Percentiles rank a stretch among this genome's conserved stretches.
Conservation (phyloP, 2,888 invertebrate species). For the Lochmaea capreae region DNA sequence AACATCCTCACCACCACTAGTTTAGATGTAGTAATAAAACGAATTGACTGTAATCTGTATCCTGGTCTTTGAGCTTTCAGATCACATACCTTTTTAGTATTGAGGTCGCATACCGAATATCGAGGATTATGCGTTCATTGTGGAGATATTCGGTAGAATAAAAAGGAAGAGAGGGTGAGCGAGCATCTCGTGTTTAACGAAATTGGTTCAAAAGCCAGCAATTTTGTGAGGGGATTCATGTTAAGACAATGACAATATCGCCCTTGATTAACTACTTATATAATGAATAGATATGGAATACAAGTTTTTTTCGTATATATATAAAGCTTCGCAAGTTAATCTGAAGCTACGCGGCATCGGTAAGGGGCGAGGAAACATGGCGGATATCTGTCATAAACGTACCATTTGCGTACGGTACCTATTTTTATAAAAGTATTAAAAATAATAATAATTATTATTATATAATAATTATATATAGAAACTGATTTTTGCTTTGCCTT, state of each 20-base stretch:
- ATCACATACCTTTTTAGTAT: slow-evolving; percentile 34
- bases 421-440: too few species aligned
- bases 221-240: slow-evolving; percentile 28
- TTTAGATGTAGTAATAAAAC: slow-evolving; percentile 1
- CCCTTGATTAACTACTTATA: too few species aligned
- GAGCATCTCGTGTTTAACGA: slow-evolving; percentile 22
- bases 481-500: too few species aligned
- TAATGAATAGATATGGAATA: too few species aligned
- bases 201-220: slow-evolving; percentile 36
- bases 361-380: too few species aligned
- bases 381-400: too few species aligned
- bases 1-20: background rate
- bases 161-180: slow-evolving; percentile 14
- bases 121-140: slow-evolving; percentile 38
- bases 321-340: too few species aligned
- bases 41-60: slow-evolving; percentile 1
- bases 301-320: too few species aligned
- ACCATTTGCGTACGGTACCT: too few species aligned
- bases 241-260: background rate
- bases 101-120: slow-evolving; percentile 42
- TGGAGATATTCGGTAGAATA: slow-evolving; percentile 29
- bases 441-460: too few species aligned
- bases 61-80: slow-evolving; percentile 10
- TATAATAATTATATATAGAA: too few species aligned
- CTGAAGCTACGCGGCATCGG: too few species aligned